A percentile compares a stretch with the other conserved stretches of the same genome.
These are phyloP conservation scores for Catocala sponsa DNA, from an alignment of 2,888 invertebrate species.

Conservation along the genomic window DNA sequence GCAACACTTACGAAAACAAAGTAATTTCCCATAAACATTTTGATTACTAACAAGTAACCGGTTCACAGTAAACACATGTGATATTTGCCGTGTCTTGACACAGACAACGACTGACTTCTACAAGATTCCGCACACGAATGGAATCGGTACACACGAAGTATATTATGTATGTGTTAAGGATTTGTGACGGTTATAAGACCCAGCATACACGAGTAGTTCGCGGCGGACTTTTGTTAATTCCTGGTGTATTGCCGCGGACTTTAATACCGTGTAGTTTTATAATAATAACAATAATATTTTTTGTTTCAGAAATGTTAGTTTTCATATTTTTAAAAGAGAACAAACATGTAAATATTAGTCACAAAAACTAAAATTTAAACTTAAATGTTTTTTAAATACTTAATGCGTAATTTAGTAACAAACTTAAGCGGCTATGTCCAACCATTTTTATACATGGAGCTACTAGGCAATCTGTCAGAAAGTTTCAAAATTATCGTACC, in stretches of 20 bases:
- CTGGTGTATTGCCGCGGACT: neutral
- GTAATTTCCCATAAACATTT: slow-evolving; percentile 38
- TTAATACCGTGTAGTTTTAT: neutral
- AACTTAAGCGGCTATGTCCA: no score
- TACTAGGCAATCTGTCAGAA: no score
- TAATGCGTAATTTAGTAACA: no score
- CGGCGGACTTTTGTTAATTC: neutral
- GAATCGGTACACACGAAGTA: neutral
- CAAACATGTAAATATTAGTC: no score
- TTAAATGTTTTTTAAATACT: no score
- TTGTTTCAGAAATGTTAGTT: no score
- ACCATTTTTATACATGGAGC: no score
- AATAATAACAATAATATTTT: no score
- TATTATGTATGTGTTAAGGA: neutral
- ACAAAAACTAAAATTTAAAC: no score
- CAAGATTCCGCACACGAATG: neutral
- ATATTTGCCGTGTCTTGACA: slow-evolving; percentile 2
- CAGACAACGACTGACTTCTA: slow-evolving; percentile 5
- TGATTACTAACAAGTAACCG: slow-evolving; percentile 8
- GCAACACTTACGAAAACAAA: slow-evolving; percentile 39
- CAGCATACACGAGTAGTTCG: slow-evolving; percentile 1
- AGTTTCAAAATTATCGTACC: no score
- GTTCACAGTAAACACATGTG: slow-evolving; percentile 1
- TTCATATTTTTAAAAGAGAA: no score
- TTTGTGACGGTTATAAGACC: neutral